Base-by-base conservation (phyloP, 2,888 invertebrate genomes). In the Nomada goodeniana region DNA sequence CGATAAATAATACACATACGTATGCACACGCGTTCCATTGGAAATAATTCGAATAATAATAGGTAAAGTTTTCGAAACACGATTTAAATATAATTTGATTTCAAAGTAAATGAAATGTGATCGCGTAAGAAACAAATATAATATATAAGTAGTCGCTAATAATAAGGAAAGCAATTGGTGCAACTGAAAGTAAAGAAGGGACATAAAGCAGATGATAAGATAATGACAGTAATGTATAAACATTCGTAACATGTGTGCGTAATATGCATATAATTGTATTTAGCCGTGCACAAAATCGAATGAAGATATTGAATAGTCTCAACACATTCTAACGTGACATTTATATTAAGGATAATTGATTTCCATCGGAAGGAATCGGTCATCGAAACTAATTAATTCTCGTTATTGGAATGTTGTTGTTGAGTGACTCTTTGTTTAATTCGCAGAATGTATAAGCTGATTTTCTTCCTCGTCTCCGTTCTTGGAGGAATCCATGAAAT, bases 371-470 rank as follows among this genome's bases (percentile, higher is more conserved):
- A 44, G 18, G 9, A 44, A 7, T 23, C 2, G 13, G 5, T 18
- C n/a, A 44, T 44, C n/a, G 13, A 42, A 55, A 15, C 11, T 23
- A 20, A 55, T 23, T 4, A 18, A 23, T 20, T 23, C 29, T 13
- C 20, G 20, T 18, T 42, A n/a, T 11, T 44, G 10, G 4, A 53
- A 29, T 59, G 5, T 44, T 29, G 10, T 15, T 29, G 23, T 7
- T 59, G 10, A 50, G 36, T 64, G 42, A 29, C 9, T 69, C 70
- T 0, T 67, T 59, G 23, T 44, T 61, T 64, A 13, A 47, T 81
- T 71, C 63, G 2, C 80, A 86, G 87, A 85, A 86, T 91, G 87
- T 76, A 76, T 59, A 83, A 85, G 68, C 76, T 83, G 76, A 64
- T 88, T 69, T 77, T 89, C 53, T 65, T 86, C 73, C 67, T 89